Evolutionary conservation across 2,113 vertebrate species (phyloP).

Genomic region (Macrotis lagotis): DNA sequence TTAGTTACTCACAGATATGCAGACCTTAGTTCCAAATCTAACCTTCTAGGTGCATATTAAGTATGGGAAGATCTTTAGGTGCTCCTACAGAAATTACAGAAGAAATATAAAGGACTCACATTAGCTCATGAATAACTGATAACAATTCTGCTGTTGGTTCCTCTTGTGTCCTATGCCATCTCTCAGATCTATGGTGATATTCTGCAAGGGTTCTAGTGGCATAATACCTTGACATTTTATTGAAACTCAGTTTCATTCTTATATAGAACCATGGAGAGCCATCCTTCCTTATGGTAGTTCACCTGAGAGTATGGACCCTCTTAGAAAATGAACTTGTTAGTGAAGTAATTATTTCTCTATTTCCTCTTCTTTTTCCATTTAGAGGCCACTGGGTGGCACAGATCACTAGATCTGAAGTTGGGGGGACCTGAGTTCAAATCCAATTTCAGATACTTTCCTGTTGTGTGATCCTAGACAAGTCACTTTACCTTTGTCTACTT

Average conservation of each 20-base stretch:
- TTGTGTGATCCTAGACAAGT: background rate
- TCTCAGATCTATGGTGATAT: background rate
- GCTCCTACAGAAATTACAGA: background rate
- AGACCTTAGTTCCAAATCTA: background rate
- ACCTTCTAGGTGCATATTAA: background rate
- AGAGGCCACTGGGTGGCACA: background rate
- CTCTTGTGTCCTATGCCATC: background rate
- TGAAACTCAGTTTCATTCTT: background rate
- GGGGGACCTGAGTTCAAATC: background rate
- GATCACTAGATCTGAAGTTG: background rate
- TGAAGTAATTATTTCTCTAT: background rate
- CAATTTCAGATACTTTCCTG: background rate
- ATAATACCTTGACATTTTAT: background rate
- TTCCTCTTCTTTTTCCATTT: background rate
- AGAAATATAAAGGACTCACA: background rate
- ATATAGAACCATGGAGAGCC: background rate
- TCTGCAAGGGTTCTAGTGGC: background rate
- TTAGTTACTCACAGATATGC: background rate
- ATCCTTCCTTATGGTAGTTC: background rate
- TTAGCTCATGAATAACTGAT: background rate
- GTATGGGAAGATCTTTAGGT: background rate
- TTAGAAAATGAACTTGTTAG: background rate
- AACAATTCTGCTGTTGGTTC: background rate
- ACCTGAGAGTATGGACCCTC: background rate
- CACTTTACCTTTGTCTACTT: background rate